Percentiles rank a stretch among this genome's conserved stretches.
phyloP scores from a whole-genome alignment of 2,888 invertebrate genomes.

The Cactoblastis cactorum region DNA sequence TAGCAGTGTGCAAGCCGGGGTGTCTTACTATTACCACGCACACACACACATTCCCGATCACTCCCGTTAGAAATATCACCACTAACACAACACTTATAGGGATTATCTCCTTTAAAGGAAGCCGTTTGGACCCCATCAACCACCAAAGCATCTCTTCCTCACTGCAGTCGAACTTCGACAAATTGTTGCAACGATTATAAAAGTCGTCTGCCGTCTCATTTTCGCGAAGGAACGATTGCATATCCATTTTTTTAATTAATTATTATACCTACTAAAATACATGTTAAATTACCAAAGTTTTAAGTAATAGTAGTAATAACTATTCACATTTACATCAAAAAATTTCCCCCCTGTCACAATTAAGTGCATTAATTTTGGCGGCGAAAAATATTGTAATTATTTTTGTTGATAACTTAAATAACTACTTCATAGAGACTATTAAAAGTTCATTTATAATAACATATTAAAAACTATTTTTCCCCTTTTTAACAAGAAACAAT shows the following conservation, averaged over 20 bases:
- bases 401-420: no score
- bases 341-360: no score
- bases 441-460: no score
- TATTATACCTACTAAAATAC: neutral
- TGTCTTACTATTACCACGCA: constrained; percentile 91
- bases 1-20: constrained; percentile 90
- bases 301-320: no score
- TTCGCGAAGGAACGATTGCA: constrained; percentile 43
- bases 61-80: constrained; percentile 89
- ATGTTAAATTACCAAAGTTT: neutral
- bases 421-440: no score
- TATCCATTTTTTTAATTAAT: constrained; percentile 37
- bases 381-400: no score
- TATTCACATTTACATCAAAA: no score
- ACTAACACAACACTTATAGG: constrained; percentile 85
- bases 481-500: no score
- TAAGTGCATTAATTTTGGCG: no score
- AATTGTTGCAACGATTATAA: constrained; percentile 66
- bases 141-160: constrained; percentile 79
- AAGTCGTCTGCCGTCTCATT: constrained; percentile 66
- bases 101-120: constrained; percentile 78
- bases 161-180: constrained; percentile 77
- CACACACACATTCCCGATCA: constrained; percentile 90
- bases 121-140: constrained; percentile 81
- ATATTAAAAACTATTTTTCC: no score